These are phyloP conservation scores for Phataginus tetradactyla DNA, from an alignment of 2,797 vertebrate genomes.

Conservation along the genomic window DNA sequence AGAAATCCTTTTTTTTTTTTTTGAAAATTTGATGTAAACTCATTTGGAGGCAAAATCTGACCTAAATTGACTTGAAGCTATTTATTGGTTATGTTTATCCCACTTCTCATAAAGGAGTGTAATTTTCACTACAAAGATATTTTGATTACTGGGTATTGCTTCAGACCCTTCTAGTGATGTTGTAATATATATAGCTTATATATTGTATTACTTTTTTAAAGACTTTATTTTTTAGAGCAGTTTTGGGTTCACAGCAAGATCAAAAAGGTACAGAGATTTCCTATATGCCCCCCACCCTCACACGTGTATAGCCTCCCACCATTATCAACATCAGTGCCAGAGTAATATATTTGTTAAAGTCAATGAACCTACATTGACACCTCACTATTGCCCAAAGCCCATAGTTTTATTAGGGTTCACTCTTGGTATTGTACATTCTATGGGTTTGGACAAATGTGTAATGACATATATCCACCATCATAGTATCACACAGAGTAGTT, in stretches of 20 bases:
- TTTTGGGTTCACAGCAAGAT: not conserved
- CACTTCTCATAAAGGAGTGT: not conserved
- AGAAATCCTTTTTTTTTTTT: slow-evolving; percentile 35
- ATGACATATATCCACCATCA: not conserved
- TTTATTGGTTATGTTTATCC: slow-evolving; percentile 17
- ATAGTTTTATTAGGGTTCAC: not conserved
- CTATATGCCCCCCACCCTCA: not conserved
- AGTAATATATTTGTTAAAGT: not conserved
- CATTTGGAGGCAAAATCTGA: slow-evolving; percentile 7
- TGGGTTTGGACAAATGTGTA: not conserved
- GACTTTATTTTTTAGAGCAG: not conserved
- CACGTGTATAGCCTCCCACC: no score
- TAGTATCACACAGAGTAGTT: not conserved
- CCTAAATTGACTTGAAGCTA: not conserved
- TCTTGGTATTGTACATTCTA: not conserved
- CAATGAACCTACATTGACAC: not conserved
- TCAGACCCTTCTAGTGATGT: not conserved
- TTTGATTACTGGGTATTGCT: not conserved
- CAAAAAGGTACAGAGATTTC: not conserved
- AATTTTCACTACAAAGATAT: slow-evolving; percentile 28
- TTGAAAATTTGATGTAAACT: slow-evolving; percentile 27
- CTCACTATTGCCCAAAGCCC: not conserved
- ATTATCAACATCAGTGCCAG: not conserved
- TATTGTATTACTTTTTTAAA: not conserved
- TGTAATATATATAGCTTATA: not conserved